These are phyloP conservation scores for Xerus rutilus DNA, from an alignment of 2,797 vertebrate genomes.

Conservation along the genomic window DNA sequence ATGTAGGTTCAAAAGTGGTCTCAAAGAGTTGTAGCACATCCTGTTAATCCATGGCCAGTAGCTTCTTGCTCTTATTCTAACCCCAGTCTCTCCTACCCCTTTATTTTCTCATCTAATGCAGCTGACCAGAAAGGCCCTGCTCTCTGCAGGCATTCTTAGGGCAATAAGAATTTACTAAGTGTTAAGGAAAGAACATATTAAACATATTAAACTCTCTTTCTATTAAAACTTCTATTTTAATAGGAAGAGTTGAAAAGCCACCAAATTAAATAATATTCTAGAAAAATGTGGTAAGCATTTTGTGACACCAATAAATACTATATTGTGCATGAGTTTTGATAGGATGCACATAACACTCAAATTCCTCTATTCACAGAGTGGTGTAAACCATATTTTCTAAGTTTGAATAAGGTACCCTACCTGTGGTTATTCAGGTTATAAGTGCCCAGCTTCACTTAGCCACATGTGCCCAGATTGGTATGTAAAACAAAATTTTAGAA, in stretches of 20 bases:
- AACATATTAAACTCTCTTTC: too few relatives aligned
- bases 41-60: not conserved
- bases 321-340: constrained; percentile 7
- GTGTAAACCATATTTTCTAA: not conserved
- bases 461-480: not conserved
- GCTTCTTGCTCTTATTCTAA: not conserved
- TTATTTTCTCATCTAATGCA: not conserved
- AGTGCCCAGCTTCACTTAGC: not conserved
- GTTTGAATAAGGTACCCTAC: not conserved
- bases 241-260: not conserved
- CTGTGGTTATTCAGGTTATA: not conserved
- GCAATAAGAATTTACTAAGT: not conserved
- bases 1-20: not conserved
- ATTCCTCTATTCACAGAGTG: not conserved
- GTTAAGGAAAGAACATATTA: not conserved
- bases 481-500: constrained; percentile 21
- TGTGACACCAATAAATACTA: constrained; percentile 43
- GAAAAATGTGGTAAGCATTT: not conserved
- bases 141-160: not conserved
- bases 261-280: constrained; percentile 41
- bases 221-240: constrained; percentile 2
- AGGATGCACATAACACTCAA: not conserved
- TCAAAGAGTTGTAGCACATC: not conserved
- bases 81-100: not conserved
- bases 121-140: not conserved